A percentile compares a stretch with the other conserved stretches of the same genome.
phyloP scores from a whole-genome alignment of 2,797 vertebrate genomes.

The Enteromius trimaculatus region DNA sequence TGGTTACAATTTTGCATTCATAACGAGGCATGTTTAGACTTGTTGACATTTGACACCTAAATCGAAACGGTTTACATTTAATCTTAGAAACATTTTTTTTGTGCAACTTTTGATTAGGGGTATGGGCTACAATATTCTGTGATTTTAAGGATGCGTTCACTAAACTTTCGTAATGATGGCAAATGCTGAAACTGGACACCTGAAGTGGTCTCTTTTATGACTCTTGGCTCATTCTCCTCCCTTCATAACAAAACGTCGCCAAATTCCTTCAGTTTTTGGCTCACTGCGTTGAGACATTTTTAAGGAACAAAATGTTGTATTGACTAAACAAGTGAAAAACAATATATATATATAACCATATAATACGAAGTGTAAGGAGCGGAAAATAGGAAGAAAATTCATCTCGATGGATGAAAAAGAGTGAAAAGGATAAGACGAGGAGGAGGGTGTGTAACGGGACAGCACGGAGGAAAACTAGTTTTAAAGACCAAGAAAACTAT shows the following conservation, averaged over 20 bases:
- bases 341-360: neutral
- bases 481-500: conserved; percentile 46
- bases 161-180: neutral
- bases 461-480: conserved; percentile 39
- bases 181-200: conserved; percentile 64
- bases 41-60: conserved; percentile 8
- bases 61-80: neutral
- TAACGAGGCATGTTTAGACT: conserved; percentile 29
- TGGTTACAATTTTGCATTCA: neutral
- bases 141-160: neutral
- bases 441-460: conserved; percentile 55
- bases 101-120: neutral
- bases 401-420: conserved; percentile 36
- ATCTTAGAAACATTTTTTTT: neutral
- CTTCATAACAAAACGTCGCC: conserved; percentile 57
- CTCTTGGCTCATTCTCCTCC: conserved; percentile 55
- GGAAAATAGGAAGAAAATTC: conserved; percentile 19
- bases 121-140: neutral
- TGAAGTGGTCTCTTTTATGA: conserved; percentile 47
- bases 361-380: neutral
- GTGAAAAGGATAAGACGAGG: conserved; percentile 50
- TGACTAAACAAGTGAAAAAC: neutral
- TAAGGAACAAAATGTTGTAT: neutral
- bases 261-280: conserved; percentile 58
- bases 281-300: conserved; percentile 20